phyloP scores from a whole-genome alignment of 2,113 vertebrate species.

The Psettodes erumei region DNA sequence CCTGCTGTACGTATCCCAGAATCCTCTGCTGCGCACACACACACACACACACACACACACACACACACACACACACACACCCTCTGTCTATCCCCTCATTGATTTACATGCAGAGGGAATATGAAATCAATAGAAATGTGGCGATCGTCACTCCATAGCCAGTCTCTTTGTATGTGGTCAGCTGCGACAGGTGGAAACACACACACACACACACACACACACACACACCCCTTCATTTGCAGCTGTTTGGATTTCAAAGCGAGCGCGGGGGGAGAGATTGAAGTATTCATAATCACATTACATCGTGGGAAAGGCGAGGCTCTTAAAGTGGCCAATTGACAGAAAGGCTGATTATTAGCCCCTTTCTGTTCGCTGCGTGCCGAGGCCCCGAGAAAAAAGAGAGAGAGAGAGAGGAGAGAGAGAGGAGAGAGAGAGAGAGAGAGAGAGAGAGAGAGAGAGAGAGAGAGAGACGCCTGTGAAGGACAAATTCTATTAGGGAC shows the following conservation, averaged over 20 bases:
- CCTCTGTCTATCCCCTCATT: conserved; percentile 65
- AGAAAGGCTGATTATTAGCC: conserved; percentile 81
- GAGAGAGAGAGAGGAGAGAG: conserved; percentile 72
- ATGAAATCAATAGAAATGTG: conserved; percentile 76
- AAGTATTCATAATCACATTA: conserved; percentile 87
- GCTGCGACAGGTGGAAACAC: conserved; percentile 68
- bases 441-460: conserved; percentile 68
- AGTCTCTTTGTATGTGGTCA: conserved; percentile 72
- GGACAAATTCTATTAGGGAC: conserved; percentile 85
- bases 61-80: no score
- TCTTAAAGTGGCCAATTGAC: conserved; percentile 85
- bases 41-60: no score
- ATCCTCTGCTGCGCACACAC: no score
- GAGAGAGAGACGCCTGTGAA: conserved; percentile 79
- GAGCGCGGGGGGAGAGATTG: conserved; percentile 78
- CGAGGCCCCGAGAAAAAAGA: no score
- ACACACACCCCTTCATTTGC: conserved; percentile 42
- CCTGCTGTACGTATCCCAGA: conserved; percentile 91
- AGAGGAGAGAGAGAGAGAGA: conserved; percentile 72
- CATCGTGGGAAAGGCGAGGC: conserved; percentile 76
- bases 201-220: not conserved
- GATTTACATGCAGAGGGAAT: conserved; percentile 73
- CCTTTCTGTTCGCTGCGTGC: conserved; percentile 77
- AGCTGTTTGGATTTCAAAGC: conserved; percentile 73
- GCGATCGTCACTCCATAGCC: conserved; percentile 58